These are phyloP conservation scores for Anthoscopus minutus DNA, from an alignment of 2,113 vertebrate species.

Conservation along the genomic window DNA sequence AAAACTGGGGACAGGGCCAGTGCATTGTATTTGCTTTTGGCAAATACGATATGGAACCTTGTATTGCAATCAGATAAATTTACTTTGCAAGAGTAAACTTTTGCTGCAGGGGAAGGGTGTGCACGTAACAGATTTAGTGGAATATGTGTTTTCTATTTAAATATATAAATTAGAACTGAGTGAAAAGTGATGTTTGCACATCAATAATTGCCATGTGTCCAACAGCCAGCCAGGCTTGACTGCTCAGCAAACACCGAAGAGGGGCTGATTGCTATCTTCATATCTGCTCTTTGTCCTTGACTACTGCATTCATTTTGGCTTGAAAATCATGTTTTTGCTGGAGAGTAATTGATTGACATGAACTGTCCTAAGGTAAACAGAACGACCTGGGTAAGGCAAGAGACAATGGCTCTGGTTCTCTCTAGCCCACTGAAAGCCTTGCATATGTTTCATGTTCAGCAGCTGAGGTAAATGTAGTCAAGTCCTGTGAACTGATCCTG, in stretches of 20 bases:
- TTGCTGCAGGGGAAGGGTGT: not conserved
- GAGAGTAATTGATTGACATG: not conserved
- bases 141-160: slow-evolving; percentile 16
- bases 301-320: not conserved
- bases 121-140: not conserved
- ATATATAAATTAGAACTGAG: not conserved
- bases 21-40: not conserved
- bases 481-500: not conserved
- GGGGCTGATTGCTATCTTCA: not conserved
- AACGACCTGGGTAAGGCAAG: accelerated
- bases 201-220: not conserved
- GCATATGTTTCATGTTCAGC: not conserved
- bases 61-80: not conserved
- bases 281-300: not conserved
- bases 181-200: not conserved
- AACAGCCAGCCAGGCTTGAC: not conserved
- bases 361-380: not conserved
- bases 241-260: not conserved
- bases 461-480: not conserved
- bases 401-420: not conserved
- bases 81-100: slow-evolving; percentile 1
- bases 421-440: not conserved
- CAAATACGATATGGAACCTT: not conserved
- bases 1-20: not conserved
- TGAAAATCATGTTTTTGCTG: not conserved